Evolutionary conservation across 1,140 invertebrate species (phyloP).

Genomic region (Phortica variegata): DNA sequence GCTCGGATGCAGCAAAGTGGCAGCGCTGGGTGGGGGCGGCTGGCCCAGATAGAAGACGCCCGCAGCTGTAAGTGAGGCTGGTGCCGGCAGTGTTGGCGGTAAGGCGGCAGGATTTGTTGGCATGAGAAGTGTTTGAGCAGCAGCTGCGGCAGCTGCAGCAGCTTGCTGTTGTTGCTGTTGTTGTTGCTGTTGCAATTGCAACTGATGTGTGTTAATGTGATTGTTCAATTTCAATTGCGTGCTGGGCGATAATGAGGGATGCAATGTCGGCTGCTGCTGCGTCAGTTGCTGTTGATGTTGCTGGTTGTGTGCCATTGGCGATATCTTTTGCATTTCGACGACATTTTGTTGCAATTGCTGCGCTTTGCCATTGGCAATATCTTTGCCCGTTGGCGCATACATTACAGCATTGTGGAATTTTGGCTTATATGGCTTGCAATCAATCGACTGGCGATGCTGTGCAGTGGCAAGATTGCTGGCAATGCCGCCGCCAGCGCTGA

Average conservation of each 20-base stretch:
- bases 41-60: slow-evolving; percentile 39
- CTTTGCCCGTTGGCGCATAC: slow-evolving; percentile 52
- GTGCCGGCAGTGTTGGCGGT: slow-evolving; percentile 24
- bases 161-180: slow-evolving; percentile 33
- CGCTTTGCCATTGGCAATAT: too few relatives aligned
- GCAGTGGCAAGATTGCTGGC: slow-evolving; percentile 31
- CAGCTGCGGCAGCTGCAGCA: slow-evolving; percentile 13
- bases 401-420: slow-evolving; percentile 72
- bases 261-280: slow-evolving; percentile 22
- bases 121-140: slow-evolving; percentile 26
- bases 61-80: slow-evolving; percentile 22
- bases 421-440: slow-evolving; percentile 68
- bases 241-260: slow-evolving; percentile 47
- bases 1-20: background rate
- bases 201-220: slow-evolving; percentile 48
- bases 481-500: slow-evolving; percentile 16
- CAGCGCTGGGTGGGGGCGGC: slow-evolving; percentile 5
- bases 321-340: slow-evolving; percentile 6
- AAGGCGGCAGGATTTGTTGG: slow-evolving; percentile 25
- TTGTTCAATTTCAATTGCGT: slow-evolving; percentile 50
- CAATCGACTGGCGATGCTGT: slow-evolving; percentile 34
- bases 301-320: too few relatives aligned
- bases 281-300: slow-evolving; percentile 13
- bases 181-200: slow-evolving; percentile 45
- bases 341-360: slow-evolving; percentile 18